Base-by-base conservation (phyloP, 2,888 invertebrate genomes). In the Galerucella pusilla region DNA sequence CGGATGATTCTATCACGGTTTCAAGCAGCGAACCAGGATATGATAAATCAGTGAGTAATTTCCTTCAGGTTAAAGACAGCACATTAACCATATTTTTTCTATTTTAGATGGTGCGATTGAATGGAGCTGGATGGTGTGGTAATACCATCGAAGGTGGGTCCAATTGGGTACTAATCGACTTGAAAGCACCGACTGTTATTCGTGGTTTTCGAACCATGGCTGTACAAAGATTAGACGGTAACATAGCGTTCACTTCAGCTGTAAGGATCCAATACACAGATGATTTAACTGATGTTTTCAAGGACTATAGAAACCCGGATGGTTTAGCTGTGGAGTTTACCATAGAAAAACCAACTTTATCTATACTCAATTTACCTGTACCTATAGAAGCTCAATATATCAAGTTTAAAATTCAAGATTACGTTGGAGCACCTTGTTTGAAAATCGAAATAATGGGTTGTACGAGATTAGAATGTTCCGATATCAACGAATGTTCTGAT, bases 371-470 rank as follows among this genome's bases (percentile, higher is more conserved):
- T 86, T 88, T 97, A 12, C 97, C 97, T 0, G 92, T 96, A 85
- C 96, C 97, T 0, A 96, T 97, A 79, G 97, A 97, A 89, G 95
- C 97, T 0, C 94, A 96, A 81, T 97, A 93, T 82, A 89, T 97
- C 2, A 93, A 94, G 83, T 96, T 97, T 86, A 94, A 94, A 83
- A 93, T 97, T 69, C 92, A 94, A 88, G 96, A 96, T 86, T 97
- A 95, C 84, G 93, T 94, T 0, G 94, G 93, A 9, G 96, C 96
- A 0, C 97, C 97, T 0, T 97, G 97, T 84, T 88, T 97, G 75
- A 94, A 96, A 86, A 88, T 97, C 75, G 97, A 97, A 90, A 90
- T 97, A 54, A 97, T 97, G 96, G 97, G 97, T 20, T 97, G 97
- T 85, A 95, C 96, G 0, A 91, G 97, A 80, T 89, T 97, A 80